Evolutionary conservation across 2,797 vertebrate genomes (phyloP).

Genomic region (Paguma larvata): DNA sequence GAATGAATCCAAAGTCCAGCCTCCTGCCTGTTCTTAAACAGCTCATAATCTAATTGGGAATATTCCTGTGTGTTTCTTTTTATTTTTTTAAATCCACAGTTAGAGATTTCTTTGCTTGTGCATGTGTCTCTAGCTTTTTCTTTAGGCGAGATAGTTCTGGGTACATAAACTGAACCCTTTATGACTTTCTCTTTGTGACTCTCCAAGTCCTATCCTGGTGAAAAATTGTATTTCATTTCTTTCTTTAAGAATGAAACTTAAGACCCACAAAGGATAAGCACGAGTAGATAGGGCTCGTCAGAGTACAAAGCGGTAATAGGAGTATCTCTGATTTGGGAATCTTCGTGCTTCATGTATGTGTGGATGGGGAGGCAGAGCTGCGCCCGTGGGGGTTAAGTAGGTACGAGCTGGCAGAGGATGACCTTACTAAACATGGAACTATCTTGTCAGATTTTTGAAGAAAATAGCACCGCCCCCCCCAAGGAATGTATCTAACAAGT

Average conservation of each 20-base stretch:
- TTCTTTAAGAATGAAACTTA: neutral
- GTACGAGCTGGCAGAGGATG: neutral
- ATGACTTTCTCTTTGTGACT: neutral
- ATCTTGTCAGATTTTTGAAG: slow-evolving; percentile 10
- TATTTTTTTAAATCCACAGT: neutral
- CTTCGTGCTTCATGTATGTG: accelerated
- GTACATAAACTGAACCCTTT: neutral
- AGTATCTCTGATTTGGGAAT: neutral
- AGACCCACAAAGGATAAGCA: neutral
- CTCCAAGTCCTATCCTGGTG: neutral
- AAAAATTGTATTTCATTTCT: neutral
- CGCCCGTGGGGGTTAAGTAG: neutral
- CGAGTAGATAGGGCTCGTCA: neutral
- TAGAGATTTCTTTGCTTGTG: neutral
- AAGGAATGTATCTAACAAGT: neutral
- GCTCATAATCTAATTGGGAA: neutral
- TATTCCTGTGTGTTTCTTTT: neutral
- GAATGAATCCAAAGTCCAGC: neutral
- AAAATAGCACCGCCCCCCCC: neutral
- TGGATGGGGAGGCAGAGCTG: neutral
- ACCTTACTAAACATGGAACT: neutral
- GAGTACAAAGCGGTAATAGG: neutral
- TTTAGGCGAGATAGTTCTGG: neutral
- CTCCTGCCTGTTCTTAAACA: neutral
- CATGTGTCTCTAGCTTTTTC: neutral